Base-by-base conservation (phyloP, 2,113 vertebrate species). In the Syngnathus scovelli region DNA sequence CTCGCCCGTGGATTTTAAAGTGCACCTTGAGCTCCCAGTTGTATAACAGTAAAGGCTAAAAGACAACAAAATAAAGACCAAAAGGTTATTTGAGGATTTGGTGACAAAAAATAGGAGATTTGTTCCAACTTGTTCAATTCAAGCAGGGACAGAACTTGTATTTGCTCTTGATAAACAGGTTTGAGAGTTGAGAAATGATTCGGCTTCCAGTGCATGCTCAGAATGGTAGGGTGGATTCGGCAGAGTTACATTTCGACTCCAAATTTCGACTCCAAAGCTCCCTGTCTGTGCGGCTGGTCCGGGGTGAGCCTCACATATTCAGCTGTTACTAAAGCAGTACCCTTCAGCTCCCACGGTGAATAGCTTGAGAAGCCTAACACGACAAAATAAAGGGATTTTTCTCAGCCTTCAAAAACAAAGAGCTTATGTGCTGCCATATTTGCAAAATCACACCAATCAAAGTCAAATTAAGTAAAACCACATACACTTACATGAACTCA, bases 21-120 rank as follows among this genome's bases (percentile, higher is more conserved):
- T 98, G 95, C 4, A 98, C 94, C 72, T 93, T 93, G 56, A 99
- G 85, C 80, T 99, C 97, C 97, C 97, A 99, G 23, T 98, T 95
- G 10, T 90, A 81, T 61, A 97, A 82, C 77, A 91, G 89, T 52
- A 95, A 93, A 0, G 97, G 96, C 97, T 99, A 56, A 78, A 49
- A 68, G 52, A 27, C 68, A 59, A 27, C 21, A 5, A 56, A 73
- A 64, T n/a, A 1, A 70, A 33, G 27, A 33, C 27, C 27, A 33
- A 33, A 33, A 33, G 27, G 27, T 33, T 33, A 33, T 33, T 33
- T 33, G 3, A 33, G 67, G 16, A 60, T 27, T 10, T 7, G 27
- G 2, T 8, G 23, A 3, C n/a, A 38, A 60, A 65, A 41, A 4
- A 33, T 38, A n/a, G 38, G 52, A 38, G 15, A 60, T 46, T 38